Percentiles rank a stretch among this genome's conserved stretches.
Evolutionary conservation across 2,113 vertebrate genomes (phyloP).

Genomic region (Psephotus haematonotus): DNA sequence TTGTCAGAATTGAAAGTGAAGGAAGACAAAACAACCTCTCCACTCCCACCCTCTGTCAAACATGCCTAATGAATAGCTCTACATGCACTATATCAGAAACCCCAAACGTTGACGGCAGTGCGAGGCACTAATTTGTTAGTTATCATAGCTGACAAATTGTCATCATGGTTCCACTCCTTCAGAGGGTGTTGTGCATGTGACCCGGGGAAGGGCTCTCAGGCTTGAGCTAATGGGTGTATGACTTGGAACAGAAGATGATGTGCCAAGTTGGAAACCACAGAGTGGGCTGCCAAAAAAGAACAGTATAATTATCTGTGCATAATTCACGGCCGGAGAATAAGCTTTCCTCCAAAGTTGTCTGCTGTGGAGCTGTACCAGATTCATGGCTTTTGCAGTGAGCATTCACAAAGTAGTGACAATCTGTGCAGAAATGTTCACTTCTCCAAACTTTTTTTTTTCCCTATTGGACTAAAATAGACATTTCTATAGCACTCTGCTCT

Average conservation of each 20-base stretch:
- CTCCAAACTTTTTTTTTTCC: constrained; percentile 43
- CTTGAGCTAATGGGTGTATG: constrained; percentile 59
- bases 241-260: constrained; percentile 62
- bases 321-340: constrained; percentile 67
- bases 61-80: constrained; percentile 61
- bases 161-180: constrained; percentile 58
- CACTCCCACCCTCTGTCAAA: constrained; percentile 68
- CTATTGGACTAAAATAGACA: constrained; percentile 56
- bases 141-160: constrained; percentile 70
- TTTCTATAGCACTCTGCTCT: constrained; percentile 59
- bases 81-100: constrained; percentile 60
- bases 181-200: constrained; percentile 61
- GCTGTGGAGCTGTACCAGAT: constrained; percentile 58
- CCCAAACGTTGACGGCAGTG: constrained; percentile 39
- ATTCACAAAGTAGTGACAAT: constrained; percentile 69
- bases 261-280: constrained; percentile 67
- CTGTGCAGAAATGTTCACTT: constrained; percentile 69
- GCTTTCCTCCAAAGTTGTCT: constrained; percentile 68
- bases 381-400: constrained; percentile 66
- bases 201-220: constrained; percentile 58
- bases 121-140: constrained; percentile 62
- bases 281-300: constrained; percentile 71
- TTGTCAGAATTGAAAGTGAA: constrained; percentile 73
- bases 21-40: constrained; percentile 68
- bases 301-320: constrained; percentile 73